phyloP scores from a whole-genome alignment of 2,797 vertebrate genomes.

The Gallinago solitaria region DNA sequence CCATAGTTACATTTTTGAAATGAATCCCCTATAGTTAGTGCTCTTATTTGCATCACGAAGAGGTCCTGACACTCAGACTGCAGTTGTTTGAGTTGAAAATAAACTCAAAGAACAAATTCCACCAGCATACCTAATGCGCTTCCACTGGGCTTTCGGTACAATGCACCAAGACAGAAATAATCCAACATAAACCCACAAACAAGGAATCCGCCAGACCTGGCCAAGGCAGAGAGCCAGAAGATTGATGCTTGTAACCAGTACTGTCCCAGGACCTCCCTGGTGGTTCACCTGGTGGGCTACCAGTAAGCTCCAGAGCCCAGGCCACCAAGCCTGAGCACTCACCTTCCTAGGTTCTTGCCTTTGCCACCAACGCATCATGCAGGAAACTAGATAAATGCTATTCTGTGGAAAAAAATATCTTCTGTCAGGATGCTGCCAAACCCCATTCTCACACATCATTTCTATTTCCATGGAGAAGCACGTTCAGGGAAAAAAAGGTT shows the following conservation, averaged over 20 bases:
- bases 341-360: neutral
- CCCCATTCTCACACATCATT: neutral
- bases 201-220: rapidly evolving
- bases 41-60: neutral
- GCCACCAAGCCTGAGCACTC: neutral
- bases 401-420: neutral
- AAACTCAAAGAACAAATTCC: neutral
- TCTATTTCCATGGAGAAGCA: neutral
- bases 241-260: neutral
- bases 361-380: neutral
- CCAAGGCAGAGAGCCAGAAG: neutral
- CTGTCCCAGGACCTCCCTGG: neutral
- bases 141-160: neutral
- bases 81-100: neutral
- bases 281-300: neutral
- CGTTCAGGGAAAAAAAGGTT: neutral
- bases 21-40: neutral
- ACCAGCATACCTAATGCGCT: neutral
- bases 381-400: neutral
- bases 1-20: neutral
- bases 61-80: neutral
- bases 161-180: neutral
- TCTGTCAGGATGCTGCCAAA: neutral
- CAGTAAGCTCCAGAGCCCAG: neutral
- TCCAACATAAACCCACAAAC: neutral